phyloP scores from a whole-genome alignment of 2,797 vertebrate species.

The Halcyon chelicuti region DNA sequence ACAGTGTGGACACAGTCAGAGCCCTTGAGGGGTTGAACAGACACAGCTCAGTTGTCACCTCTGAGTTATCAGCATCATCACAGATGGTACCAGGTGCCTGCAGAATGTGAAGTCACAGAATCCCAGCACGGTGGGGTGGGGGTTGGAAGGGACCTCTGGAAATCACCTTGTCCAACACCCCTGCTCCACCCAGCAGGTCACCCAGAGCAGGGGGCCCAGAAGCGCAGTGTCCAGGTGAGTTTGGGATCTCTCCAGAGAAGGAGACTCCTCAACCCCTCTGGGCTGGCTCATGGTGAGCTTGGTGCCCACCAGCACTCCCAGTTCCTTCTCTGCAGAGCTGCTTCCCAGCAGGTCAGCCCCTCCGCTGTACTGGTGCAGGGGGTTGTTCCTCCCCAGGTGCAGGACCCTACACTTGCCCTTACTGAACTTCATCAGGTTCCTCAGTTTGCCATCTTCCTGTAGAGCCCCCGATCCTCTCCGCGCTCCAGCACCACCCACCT shows the following conservation, averaged over 20 bases:
- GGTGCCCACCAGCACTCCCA: not conserved
- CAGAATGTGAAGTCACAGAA: not conserved
- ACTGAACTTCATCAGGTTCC: not conserved
- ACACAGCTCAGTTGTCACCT: not conserved
- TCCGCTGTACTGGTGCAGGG: not conserved
- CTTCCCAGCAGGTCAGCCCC: not conserved
- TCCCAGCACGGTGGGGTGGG: not conserved
- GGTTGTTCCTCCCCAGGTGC: not conserved
- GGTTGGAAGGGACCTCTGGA: not conserved
- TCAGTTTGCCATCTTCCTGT: not conserved
- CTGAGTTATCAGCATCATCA: too few relatives aligned
- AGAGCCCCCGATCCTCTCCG: fast-evolving
- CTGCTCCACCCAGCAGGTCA: not conserved
- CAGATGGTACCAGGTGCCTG: not conserved
- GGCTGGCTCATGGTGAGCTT: too few relatives aligned
- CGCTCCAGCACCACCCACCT: not conserved
- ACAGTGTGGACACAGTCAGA: not conserved
- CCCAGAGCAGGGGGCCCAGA: not conserved
- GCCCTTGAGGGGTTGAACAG: not conserved
- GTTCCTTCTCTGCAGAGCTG: not conserved
- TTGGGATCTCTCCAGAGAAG: not conserved
- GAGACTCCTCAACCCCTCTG: not conserved
- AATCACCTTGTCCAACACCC: not conserved
- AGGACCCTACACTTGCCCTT: not conserved
- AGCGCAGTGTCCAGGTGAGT: too few relatives aligned